phyloP scores from a whole-genome alignment of 2,888 invertebrate species.

The Apeira syringaria region DNA sequence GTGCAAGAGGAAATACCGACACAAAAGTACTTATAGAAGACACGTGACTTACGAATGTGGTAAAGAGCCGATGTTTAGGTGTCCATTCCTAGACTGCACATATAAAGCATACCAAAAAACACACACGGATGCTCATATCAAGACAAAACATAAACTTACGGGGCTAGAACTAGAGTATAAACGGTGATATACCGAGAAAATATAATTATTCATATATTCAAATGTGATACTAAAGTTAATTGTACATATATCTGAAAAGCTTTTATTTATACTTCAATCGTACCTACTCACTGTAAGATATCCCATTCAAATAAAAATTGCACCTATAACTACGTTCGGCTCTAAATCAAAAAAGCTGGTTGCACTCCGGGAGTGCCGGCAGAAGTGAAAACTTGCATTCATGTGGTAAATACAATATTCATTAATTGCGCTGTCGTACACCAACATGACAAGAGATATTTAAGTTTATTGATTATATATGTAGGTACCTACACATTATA shows the following conservation, averaged over 20 bases:
- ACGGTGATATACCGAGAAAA: constrained; percentile 46
- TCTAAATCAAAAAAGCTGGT: no score
- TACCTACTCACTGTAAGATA: not conserved
- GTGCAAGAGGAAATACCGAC: constrained; percentile 89
- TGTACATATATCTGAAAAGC: constrained; percentile 15
- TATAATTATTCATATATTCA: constrained; percentile 27
- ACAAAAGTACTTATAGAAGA: constrained; percentile 88
- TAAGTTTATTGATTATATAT: no score
- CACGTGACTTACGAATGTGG: constrained; percentile 88
- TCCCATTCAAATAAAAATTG: no score
- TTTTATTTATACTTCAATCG: constrained; percentile 2
- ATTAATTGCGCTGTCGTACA: no score
- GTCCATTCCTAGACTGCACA: constrained; percentile 74
- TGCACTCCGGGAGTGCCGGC: no score
- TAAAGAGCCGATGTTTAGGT: constrained; percentile 81
- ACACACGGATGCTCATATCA: constrained; percentile 78
- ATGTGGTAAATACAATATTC: no score
- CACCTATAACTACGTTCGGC: no score
- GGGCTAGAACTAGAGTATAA: constrained; percentile 85
- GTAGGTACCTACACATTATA: no score
- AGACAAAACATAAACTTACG: constrained; percentile 79
- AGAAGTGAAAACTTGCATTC: no score
- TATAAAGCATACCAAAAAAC: constrained; percentile 81
- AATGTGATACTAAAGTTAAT: constrained; percentile 78
- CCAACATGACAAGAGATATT: no score